These are phyloP conservation scores for Pseudochaenichthys georgianus DNA, from an alignment of 2,797 vertebrate species.

Conservation along the genomic window DNA sequence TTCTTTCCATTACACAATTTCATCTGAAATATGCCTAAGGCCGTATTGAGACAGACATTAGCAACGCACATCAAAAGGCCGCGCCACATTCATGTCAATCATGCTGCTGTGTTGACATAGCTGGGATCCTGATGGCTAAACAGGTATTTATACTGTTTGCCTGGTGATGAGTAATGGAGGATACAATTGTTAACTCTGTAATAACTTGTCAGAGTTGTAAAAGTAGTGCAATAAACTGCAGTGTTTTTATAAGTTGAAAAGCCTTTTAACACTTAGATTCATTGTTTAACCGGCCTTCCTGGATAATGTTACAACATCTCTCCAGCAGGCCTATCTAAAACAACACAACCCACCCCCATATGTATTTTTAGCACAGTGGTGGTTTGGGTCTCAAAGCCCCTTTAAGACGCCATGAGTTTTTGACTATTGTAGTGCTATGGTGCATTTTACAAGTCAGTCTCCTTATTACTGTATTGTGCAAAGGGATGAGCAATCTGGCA, in stretches of 20 bases:
- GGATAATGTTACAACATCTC: neutral
- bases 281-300: neutral
- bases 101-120: neutral
- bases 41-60: neutral
- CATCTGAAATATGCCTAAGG: neutral
- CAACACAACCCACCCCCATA: too few relatives aligned
- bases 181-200: neutral
- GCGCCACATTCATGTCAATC: neutral
- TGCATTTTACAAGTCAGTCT: neutral
- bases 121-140: neutral
- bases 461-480: neutral
- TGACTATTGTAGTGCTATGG: neutral
- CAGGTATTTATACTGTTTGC: neutral
- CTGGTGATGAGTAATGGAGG: neutral
- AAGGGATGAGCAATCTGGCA: neutral
- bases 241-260: neutral
- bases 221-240: too few relatives aligned
- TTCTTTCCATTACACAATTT: neutral
- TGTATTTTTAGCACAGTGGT: neutral
- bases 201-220: neutral
- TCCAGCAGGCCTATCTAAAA: neutral
- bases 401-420: neutral
- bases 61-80: conserved; percentile 1
- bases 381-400: neutral
- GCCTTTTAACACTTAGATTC: conserved; percentile 7